These are phyloP conservation scores for Onychostruthus taczanowskii DNA, from an alignment of 2,113 vertebrate species.

Conservation along the genomic window DNA sequence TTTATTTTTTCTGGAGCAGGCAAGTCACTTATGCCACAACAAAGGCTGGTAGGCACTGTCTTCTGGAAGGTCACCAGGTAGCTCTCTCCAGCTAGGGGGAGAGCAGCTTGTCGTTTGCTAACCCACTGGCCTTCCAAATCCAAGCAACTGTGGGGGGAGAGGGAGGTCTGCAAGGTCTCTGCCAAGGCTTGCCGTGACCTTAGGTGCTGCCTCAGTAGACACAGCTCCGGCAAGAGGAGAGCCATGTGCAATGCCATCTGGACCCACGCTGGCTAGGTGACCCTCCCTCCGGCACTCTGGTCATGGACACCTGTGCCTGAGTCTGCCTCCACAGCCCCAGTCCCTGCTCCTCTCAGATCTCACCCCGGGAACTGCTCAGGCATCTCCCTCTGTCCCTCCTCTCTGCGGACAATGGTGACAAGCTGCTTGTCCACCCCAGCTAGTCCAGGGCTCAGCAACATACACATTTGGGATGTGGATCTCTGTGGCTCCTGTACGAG, in stretches of 20 bases:
- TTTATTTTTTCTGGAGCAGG: not conserved
- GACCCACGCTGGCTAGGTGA: conserved; percentile 51
- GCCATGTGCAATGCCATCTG: conserved; percentile 64
- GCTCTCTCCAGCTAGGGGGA: not conserved
- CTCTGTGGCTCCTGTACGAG: not conserved
- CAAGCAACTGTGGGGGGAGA: not conserved
- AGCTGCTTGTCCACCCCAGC: not conserved
- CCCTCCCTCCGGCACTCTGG: conserved; percentile 51
- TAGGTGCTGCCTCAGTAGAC: conserved; percentile 66
- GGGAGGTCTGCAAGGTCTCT: not conserved
- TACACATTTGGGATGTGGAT: accelerated
- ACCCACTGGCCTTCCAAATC: not conserved
- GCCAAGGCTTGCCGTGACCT: conserved; percentile 53
- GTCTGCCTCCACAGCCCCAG: conserved; percentile 2
- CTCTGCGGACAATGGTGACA: accelerated
- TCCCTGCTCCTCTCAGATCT: not conserved
- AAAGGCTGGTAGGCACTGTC: not conserved
- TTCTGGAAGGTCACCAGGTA: conserved; percentile 51
- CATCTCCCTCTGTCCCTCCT: not conserved
- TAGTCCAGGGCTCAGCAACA: not conserved
- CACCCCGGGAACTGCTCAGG: not conserved
- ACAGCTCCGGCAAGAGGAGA: not conserved
- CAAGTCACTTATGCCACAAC: not conserved
- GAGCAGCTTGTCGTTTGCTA: not conserved
- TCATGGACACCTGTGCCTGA: conserved; percentile 45